Base-by-base conservation (phyloP, 2,797 vertebrate species). In the Bryconaethiops microstoma region DNA sequence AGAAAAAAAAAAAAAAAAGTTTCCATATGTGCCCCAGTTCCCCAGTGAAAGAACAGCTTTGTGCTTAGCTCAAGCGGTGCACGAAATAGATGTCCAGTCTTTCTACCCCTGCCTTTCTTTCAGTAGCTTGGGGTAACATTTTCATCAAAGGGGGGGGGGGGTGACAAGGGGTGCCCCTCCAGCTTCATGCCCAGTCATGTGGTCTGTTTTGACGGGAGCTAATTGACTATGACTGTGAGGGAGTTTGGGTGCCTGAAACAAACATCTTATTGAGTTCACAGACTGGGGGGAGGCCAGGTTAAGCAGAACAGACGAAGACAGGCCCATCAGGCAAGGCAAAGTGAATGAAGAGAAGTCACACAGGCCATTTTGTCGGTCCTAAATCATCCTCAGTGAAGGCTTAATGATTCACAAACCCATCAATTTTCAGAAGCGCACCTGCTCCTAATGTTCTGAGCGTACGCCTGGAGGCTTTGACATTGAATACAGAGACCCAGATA, bases 1-100 rank as follows among this genome's bases (percentile, higher is more conserved):
- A 5, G 35, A 63, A 39, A 35, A 29, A 71, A 52, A 40, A 86
- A 85, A 77, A 90, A 91, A 92, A 94, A 92, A 65, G 78, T 81
- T 94, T 92, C 93, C 92, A 94, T 87, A 92, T 94, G 93, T 91
- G 91, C 82, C 84, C 89, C 77, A 84, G 88, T 88, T 92, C 91
- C 90, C 89, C 77, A 83, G 90, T 94, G 90, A 94, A 94, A 93
- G 93, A 90, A 86, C 86, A 83, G 92, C 92, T 93, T 94, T 94
- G 92, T 94, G 90, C 88, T 91, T 85, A 70, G 65, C 85, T 21
- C 57, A 88, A 86, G 91, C 89, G 90, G 86, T 89, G 91, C 78
- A 78, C 79, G 14, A 75, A 78, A 88, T 81, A 82, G 74, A 82
- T 79, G 85, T 90, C 89, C 83, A 80, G 7, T 84, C 79, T 81